Conservation (phyloP, 2,888 invertebrate genomes). For the Crepidodera aurea region DNA sequence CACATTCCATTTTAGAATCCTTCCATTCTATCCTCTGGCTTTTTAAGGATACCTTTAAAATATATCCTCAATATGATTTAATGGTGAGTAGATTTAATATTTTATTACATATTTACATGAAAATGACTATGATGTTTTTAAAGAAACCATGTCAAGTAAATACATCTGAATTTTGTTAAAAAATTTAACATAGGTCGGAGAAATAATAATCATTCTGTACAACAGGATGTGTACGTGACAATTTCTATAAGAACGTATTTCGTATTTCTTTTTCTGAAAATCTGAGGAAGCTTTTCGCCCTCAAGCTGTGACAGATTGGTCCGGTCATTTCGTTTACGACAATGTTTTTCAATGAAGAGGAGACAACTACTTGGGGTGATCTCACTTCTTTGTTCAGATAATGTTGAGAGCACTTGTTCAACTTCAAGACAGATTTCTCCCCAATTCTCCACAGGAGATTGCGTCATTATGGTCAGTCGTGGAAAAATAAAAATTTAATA, state of each 20-base stretch:
- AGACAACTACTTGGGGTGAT: constrained; percentile 30
- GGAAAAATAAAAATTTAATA: constrained; percentile 29
- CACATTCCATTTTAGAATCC: constrained; percentile 30
- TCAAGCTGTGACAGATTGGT: constrained; percentile 41
- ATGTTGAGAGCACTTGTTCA: constrained; percentile 32
- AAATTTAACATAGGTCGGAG: too few species aligned
- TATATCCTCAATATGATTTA: too few species aligned
- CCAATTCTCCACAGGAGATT: constrained; percentile 24
- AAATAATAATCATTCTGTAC: not conserved
- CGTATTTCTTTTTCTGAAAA: constrained; percentile 24
- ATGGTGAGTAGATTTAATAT: too few species aligned
- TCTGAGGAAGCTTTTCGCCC: constrained; percentile 36
- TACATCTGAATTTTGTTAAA: too few species aligned
- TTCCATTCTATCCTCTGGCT: not conserved
- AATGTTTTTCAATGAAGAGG: constrained; percentile 33
- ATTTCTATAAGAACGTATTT: constrained; percentile 13
- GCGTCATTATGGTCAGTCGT: constrained; percentile 29
- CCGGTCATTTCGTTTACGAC: constrained; percentile 40
- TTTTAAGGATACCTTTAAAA: too few species aligned
- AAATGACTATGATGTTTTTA: too few species aligned
- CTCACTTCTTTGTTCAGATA: constrained; percentile 25
- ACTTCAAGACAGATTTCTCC: constrained; percentile 30
- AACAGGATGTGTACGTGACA: constrained; percentile 14
- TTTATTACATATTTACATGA: too few species aligned
- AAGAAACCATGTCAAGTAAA: too few species aligned